These are phyloP conservation scores for Drosophila bunnanda DNA, from an alignment of 2,888 invertebrate genomes.

Conservation along the genomic window DNA sequence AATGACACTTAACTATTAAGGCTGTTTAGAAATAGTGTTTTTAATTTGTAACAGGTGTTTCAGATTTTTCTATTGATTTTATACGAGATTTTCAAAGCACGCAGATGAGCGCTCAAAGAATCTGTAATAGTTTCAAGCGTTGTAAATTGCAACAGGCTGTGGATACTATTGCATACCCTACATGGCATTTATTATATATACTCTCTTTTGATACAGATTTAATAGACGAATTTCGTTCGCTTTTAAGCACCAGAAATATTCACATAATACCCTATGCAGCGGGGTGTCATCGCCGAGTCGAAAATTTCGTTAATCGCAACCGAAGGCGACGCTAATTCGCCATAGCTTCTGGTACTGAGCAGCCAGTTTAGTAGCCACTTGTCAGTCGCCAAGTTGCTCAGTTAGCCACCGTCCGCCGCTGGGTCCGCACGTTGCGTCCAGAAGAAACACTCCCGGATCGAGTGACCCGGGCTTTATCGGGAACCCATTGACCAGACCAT, in stretches of 20 bases:
- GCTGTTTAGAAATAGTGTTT: neutral
- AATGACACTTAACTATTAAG: too few relatives aligned
- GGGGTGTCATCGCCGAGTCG: constrained; percentile 5
- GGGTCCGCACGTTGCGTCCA: constrained; percentile 62
- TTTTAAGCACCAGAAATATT: constrained; percentile 11
- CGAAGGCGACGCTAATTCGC: constrained; percentile 31
- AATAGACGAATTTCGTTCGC: neutral
- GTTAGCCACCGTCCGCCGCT: constrained; percentile 71
- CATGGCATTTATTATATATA: neutral
- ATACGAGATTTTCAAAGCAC: too few relatives aligned
- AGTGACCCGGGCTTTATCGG: constrained; percentile 16
- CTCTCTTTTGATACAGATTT: neutral
- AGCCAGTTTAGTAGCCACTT: constrained; percentile 23
- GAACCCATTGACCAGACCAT: constrained; percentile 22
- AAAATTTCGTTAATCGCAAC: constrained; percentile 22
- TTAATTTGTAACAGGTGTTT: neutral
- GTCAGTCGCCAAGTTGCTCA: constrained; percentile 48
- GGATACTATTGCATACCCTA: neutral
- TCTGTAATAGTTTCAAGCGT: too few relatives aligned
- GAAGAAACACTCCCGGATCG: constrained; percentile 12
- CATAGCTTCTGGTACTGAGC: constrained; percentile 58
- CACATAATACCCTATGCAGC: constrained; percentile 21
- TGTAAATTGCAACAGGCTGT: neutral
- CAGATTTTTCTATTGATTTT: neutral
- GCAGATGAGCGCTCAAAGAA: neutral